These are phyloP conservation scores for Chironomus riparius DNA, from an alignment of 2,888 invertebrate species.

Conservation along the genomic window DNA sequence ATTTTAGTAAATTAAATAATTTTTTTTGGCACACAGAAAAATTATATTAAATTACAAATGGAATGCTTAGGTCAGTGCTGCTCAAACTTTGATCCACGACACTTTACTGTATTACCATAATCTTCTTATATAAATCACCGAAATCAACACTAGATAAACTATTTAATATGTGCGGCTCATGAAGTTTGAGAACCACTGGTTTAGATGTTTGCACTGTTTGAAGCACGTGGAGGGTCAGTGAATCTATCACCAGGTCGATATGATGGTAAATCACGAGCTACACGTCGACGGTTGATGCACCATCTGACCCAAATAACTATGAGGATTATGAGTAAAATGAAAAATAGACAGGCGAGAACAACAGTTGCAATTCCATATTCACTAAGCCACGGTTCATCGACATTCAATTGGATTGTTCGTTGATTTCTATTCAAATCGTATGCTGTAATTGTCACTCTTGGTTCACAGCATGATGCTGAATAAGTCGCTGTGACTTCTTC, in stretches of 20 bases:
- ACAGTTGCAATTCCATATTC: constrained; percentile 58
- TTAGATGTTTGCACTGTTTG: too few species aligned
- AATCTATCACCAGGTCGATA: constrained; percentile 39
- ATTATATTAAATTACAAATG: too few species aligned
- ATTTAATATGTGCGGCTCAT: too few species aligned
- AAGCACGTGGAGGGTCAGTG: too few species aligned
- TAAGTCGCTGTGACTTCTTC: constrained; percentile 58
- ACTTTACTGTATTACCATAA: too few species aligned
- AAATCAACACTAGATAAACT: too few species aligned
- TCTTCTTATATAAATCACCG: too few species aligned
- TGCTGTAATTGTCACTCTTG: constrained; percentile 56
- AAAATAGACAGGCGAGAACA: constrained; percentile 54
- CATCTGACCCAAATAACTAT: constrained; percentile 50
- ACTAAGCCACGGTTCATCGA: constrained; percentile 40
- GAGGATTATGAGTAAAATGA: constrained; percentile 52
- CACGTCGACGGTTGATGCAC: constrained; percentile 44
- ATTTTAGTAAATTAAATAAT: too few species aligned
- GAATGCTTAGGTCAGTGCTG: too few species aligned
- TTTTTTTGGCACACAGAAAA: too few species aligned
- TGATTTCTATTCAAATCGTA: constrained; percentile 60
- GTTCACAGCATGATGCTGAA: constrained; percentile 63
- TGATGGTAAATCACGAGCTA: constrained; percentile 51
- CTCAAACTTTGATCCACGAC: too few species aligned
- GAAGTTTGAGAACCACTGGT: too few species aligned
- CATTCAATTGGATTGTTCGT: constrained; percentile 53